phyloP scores from a whole-genome alignment of 1,140 invertebrate genomes.

The Antheraea mylitta region DNA sequence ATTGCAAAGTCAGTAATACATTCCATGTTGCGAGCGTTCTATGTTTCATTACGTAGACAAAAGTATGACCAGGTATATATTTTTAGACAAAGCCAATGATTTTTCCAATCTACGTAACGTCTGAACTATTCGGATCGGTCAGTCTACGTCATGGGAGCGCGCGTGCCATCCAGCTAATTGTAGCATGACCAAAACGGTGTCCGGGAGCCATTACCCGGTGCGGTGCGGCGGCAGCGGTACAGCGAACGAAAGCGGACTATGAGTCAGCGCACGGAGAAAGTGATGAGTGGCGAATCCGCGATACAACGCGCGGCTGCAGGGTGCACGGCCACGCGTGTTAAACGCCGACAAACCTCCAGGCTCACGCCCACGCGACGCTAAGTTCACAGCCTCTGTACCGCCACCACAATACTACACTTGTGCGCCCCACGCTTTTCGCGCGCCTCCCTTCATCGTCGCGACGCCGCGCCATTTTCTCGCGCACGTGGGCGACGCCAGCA shows the following conservation, averaged over 20 bases:
- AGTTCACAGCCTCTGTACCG: slow-evolving; percentile 33
- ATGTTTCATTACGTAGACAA: slow-evolving; percentile 37
- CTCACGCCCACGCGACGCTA: slow-evolving; percentile 44
- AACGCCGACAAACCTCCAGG: slow-evolving; percentile 59
- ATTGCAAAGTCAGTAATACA: neutral
- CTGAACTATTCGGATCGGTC: slow-evolving; percentile 53
- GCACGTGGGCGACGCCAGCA: slow-evolving; percentile 68
- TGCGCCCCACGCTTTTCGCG: slow-evolving; percentile 65
- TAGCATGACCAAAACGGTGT: slow-evolving; percentile 69
- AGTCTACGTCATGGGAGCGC: slow-evolving; percentile 64
- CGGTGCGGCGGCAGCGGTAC: slow-evolving; percentile 21
- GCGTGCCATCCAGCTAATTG: slow-evolving; percentile 65
- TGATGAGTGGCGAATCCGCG: slow-evolving; percentile 31
- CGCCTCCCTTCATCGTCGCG: slow-evolving; percentile 64
- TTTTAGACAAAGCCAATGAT: slow-evolving; percentile 61
- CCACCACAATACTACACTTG: slow-evolving; percentile 61
- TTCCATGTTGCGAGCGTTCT: neutral
- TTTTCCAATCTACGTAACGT: slow-evolving; percentile 62
- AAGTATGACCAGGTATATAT: slow-evolving; percentile 53
- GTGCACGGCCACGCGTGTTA: slow-evolving; percentile 35
- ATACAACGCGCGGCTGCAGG: neutral
- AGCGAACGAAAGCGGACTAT: slow-evolving; percentile 58
- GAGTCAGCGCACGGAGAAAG: slow-evolving; percentile 68
- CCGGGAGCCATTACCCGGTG: slow-evolving; percentile 34
- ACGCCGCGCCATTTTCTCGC: slow-evolving; percentile 74